A percentile compares a stretch with the other conserved stretches of the same genome.
Evolutionary conservation across 2,797 vertebrate species (phyloP).

Genomic region (Phoeniculus purpureus): DNA sequence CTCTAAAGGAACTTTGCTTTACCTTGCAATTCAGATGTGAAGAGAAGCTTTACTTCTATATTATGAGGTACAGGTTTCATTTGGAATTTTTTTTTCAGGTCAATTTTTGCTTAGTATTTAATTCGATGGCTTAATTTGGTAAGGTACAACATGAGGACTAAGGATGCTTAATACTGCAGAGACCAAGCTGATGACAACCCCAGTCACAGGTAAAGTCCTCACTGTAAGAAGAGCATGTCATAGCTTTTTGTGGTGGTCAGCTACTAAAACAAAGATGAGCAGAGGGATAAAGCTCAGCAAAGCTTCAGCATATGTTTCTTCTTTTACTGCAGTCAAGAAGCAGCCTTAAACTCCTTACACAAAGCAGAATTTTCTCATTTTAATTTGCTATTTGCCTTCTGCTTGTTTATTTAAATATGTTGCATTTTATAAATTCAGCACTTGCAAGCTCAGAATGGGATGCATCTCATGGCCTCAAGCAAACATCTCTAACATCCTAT

Average conservation of each 20-base stretch:
- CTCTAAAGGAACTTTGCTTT: neutral
- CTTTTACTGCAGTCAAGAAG: neutral
- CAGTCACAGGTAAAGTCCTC: neutral
- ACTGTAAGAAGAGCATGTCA: neutral
- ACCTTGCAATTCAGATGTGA: neutral
- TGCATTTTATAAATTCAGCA: slow-evolving; percentile 49
- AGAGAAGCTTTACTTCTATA: neutral
- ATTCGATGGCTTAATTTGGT: neutral
- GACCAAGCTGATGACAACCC: neutral
- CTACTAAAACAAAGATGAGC: neutral
- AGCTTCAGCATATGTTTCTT: neutral
- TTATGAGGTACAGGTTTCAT: neutral
- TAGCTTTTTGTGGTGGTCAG: neutral
- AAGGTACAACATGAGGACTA: neutral
- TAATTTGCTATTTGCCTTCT: slow-evolving; percentile 28
- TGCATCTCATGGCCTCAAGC: slow-evolving; percentile 37
- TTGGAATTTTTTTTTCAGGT: too few relatives aligned
- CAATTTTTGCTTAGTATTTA: neutral
- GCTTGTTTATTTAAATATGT: slow-evolving; percentile 42
- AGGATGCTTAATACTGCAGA: neutral
- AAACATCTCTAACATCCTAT: slow-evolving; percentile 56
- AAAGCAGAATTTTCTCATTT: slow-evolving; percentile 9
- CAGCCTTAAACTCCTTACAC: neutral
- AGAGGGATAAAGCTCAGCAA: neutral
- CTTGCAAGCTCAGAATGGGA: slow-evolving; percentile 14